These are phyloP conservation scores for Nicator chloris DNA, from an alignment of 2,113 vertebrate species.

Conservation along the genomic window DNA sequence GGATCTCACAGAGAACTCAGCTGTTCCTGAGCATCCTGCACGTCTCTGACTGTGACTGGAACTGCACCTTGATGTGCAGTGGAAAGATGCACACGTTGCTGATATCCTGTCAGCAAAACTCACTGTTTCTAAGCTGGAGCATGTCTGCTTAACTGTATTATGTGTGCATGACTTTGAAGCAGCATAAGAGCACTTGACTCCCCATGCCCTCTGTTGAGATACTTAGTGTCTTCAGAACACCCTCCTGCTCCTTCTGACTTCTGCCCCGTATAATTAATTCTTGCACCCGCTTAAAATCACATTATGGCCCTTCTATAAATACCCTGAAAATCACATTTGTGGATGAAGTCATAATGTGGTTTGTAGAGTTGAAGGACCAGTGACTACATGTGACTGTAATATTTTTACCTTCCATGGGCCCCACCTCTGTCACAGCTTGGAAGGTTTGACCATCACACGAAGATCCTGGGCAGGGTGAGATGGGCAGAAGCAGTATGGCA, in stretches of 20 bases:
- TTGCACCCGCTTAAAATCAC: not conserved
- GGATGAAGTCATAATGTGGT: not conserved
- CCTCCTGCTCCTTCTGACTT: not conserved
- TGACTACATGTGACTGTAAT: rapidly evolving
- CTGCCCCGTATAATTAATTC: not conserved
- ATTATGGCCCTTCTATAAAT: not conserved
- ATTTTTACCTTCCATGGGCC: not conserved
- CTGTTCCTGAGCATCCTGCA: not conserved
- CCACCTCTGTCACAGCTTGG: not conserved
- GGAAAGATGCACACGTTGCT: not conserved
- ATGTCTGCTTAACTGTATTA: not conserved
- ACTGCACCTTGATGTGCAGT: not conserved
- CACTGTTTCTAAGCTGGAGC: not conserved
- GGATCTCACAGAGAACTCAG: not conserved
- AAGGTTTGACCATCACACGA: not conserved
- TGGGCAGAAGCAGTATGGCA: not conserved
- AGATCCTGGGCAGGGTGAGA: not conserved
- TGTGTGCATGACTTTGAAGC: not conserved
- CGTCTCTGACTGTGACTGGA: not conserved
- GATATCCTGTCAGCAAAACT: not conserved
- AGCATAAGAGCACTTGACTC: not conserved
- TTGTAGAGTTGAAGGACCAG: not conserved
- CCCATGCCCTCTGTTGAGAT: not conserved
- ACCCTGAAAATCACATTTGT: not conserved
- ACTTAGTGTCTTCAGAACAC: not conserved